These are phyloP conservation scores for Agonum fuliginosum DNA, from an alignment of 2,888 invertebrate species.

Conservation along the genomic window DNA sequence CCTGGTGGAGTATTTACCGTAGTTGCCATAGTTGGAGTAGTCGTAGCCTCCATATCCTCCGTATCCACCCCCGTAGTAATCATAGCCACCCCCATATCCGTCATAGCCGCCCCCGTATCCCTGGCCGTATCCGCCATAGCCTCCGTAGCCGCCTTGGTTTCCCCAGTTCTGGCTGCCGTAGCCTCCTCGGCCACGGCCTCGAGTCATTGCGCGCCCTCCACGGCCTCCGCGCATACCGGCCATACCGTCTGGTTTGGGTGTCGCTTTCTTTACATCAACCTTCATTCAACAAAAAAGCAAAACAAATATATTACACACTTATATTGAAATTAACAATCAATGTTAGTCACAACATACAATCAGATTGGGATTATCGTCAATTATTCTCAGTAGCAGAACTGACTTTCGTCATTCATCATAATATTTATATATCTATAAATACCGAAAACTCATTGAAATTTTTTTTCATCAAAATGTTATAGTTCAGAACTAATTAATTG, in stretches of 20 bases:
- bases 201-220: slow-evolving; percentile 80
- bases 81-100: slow-evolving; percentile 84
- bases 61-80: slow-evolving; percentile 85
- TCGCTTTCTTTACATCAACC: slow-evolving; percentile 96
- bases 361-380: slow-evolving; percentile 60
- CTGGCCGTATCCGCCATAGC: slow-evolving; percentile 82
- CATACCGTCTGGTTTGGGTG: slow-evolving; percentile 90
- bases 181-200: slow-evolving; percentile 82
- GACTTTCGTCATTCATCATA: slow-evolving; percentile 61
- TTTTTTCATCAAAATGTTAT: background rate
- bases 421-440: too few relatives aligned
- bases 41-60: slow-evolving; percentile 87
- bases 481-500: too few relatives aligned
- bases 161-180: slow-evolving; percentile 80
- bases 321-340: background rate
- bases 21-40: slow-evolving; percentile 88
- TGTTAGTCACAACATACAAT: background rate
- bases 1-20: slow-evolving; percentile 80
- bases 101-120: slow-evolving; percentile 84
- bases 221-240: slow-evolving; percentile 81
- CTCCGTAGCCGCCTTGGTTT: slow-evolving; percentile 78
- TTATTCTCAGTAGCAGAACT: slow-evolving; percentile 66
- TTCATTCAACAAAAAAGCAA: slow-evolving; percentile 66
- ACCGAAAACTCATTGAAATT: background rate
- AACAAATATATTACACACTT: background rate